A percentile compares a stretch with the other conserved stretches of the same genome.
Evolutionary conservation across 2,888 invertebrate species (phyloP).

Genomic region (Megamerina dolium): DNA sequence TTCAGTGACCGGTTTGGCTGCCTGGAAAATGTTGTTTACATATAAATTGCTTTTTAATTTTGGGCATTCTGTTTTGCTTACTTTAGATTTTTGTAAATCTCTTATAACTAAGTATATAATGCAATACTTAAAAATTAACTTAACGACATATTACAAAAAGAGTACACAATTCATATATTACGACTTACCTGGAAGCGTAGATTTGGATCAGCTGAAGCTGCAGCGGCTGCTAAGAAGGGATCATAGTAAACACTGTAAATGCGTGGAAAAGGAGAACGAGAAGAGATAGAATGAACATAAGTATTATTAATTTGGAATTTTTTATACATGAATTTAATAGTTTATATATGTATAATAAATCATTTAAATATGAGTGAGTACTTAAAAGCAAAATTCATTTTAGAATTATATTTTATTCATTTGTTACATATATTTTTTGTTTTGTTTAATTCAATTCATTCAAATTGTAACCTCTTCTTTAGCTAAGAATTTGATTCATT

Average conservation of each 20-base stretch:
- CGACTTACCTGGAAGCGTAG: constrained; percentile 82
- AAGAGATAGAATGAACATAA: constrained; percentile 6
- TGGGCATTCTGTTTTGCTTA: no score
- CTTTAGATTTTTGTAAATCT: no score
- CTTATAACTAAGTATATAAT: no score
- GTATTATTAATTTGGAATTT: neutral
- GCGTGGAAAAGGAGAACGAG: neutral
- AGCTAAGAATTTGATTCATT: no score
- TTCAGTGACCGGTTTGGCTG: constrained; percentile 65
- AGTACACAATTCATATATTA: constrained; percentile 8
- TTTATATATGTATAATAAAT: neutral
- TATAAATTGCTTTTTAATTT: no score
- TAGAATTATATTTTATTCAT: constrained; percentile 9
- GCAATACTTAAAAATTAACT: neutral
- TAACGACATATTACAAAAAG: neutral
- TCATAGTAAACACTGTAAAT: constrained; percentile 84
- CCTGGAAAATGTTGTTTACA: constrained; percentile 55
- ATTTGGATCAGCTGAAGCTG: constrained; percentile 75
- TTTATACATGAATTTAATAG: neutral
- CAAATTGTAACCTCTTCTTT: constrained; percentile 17
- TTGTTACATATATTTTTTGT: neutral
- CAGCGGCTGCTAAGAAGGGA: constrained; percentile 87
- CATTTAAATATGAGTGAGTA: constrained; percentile 23
- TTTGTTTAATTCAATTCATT: constrained; percentile 15
- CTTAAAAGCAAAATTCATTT: constrained; percentile 47